Conservation (phyloP, 30 jellyfish, hydroid and myxozoan species). For the Hydractinia echinata region DNA sequence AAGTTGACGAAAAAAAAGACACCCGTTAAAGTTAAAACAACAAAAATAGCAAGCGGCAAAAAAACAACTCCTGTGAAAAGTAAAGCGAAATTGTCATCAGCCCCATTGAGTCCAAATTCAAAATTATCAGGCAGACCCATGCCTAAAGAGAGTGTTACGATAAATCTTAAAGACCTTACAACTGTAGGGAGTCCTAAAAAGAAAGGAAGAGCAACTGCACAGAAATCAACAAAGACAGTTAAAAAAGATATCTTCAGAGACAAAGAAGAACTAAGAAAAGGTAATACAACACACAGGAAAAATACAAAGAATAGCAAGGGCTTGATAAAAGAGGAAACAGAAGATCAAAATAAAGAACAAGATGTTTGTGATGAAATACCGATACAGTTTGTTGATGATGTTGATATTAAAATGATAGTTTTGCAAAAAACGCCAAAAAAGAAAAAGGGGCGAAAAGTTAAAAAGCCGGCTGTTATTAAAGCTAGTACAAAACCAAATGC, state of each 20-base stretch:
- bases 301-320: neutral
- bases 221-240: neutral
- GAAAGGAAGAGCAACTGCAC: neutral
- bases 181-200: neutral
- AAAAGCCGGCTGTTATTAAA: neutral
- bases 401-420: neutral
- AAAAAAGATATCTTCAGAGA: neutral
- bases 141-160: neutral
- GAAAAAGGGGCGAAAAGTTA: neutral
- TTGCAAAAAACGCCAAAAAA: neutral
- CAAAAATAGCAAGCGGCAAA: neutral
- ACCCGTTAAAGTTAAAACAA: neutral
- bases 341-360: neutral
- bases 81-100: neutral
- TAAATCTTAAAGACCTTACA: neutral
- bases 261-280: neutral
- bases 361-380: neutral
- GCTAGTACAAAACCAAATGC: too few species aligned
- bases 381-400: neutral
- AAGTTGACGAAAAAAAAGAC: too few species aligned
- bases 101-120: constrained; percentile 5
- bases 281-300: neutral
- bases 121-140: neutral
- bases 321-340: neutral
- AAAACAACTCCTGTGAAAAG: constrained; percentile 5